Percentiles rank a stretch among this genome's conserved stretches.
These are phyloP conservation scores for Ptychoptera albimana DNA, from an alignment of 2,888 invertebrate species.

Conservation along the genomic window DNA sequence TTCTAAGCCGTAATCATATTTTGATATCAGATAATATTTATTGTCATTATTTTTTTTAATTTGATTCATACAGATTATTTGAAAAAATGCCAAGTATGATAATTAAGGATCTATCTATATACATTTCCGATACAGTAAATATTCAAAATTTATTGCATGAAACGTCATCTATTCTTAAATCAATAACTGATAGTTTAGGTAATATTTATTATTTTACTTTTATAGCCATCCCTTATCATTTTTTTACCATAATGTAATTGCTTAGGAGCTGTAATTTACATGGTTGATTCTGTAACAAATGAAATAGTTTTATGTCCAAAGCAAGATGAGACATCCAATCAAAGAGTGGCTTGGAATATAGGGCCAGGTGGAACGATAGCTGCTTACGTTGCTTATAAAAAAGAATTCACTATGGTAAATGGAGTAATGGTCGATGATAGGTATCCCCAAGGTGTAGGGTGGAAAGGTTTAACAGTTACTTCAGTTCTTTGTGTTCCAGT, in stretches of 20 bases:
- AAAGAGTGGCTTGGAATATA: neutral
- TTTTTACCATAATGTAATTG: neutral
- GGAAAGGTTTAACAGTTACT: constrained; percentile 22
- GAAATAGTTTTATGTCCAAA: constrained; percentile 15
- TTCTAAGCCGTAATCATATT: too few relatives aligned
- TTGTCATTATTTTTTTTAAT: too few relatives aligned
- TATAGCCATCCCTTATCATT: neutral
- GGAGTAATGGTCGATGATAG: constrained; percentile 35
- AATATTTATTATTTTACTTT: too few relatives aligned
- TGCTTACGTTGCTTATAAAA: constrained; percentile 39
- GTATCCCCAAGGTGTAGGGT: constrained; percentile 27
- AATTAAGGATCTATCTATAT: neutral
- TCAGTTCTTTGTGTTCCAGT: constrained; percentile 31
- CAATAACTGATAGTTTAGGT: neutral
- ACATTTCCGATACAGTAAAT: constrained; percentile 1
- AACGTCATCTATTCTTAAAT: neutral
- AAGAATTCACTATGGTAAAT: constrained; percentile 34
- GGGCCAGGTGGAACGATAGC: constrained; percentile 33
- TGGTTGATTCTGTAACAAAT: constrained; percentile 9
- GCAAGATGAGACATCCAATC: neutral
- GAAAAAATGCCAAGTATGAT: neutral
- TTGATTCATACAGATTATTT: too few relatives aligned
- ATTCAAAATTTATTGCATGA: constrained; percentile 2
- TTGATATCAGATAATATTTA: too few relatives aligned
- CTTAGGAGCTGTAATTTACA: neutral